Base-by-base conservation (phyloP, 2,888 invertebrate species). In the Melolontha melolontha region DNA sequence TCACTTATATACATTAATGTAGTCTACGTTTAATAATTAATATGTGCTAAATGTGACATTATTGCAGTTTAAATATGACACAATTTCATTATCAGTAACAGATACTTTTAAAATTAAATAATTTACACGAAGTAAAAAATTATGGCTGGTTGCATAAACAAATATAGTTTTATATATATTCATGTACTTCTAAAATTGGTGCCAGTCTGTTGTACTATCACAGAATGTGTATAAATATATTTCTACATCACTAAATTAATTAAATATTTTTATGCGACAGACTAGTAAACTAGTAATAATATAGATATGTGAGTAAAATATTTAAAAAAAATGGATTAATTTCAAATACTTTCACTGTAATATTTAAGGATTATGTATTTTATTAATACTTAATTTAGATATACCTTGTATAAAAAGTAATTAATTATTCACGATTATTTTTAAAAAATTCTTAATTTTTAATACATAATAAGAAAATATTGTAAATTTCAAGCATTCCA, bases 191-290 rank as follows among this genome's bases (percentile, higher is more conserved):
- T 76, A 74, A 73, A 70, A 72, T 73, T 76, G 75, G 80, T 80
- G 80, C 80, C 81, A 81, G 81, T 81, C 81, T 81, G 80, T 79
- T 74, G 75, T 75, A 74, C 81, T 81, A 81, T 81, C 81, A 81
- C 81, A 81, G 81, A 79, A 74, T 75, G 75, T 74, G 75, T 75
- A 73, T 77, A 73, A 69, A 63, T 51, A 59, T 51, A 66, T 22
- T 51, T 59, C 66, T 66, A 66, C 49, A 66, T 57, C 51, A 66
- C 66, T 59, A 59, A 51, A 27, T 14, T 40, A 50, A 62, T 34
- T 12, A 63, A 34, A 47, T 50, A 8, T 57, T 14, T 22, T 57
- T 50, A 50, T 44, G 29, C 17, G 17, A 50, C 39, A 63, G 40
- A 63, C 63, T 62, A 62, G 49, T 49, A 34, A 63, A 39, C 49